These are phyloP conservation scores for Vidua chalybeata DNA, from an alignment of 2,113 vertebrate genomes.

Conservation along the genomic window DNA sequence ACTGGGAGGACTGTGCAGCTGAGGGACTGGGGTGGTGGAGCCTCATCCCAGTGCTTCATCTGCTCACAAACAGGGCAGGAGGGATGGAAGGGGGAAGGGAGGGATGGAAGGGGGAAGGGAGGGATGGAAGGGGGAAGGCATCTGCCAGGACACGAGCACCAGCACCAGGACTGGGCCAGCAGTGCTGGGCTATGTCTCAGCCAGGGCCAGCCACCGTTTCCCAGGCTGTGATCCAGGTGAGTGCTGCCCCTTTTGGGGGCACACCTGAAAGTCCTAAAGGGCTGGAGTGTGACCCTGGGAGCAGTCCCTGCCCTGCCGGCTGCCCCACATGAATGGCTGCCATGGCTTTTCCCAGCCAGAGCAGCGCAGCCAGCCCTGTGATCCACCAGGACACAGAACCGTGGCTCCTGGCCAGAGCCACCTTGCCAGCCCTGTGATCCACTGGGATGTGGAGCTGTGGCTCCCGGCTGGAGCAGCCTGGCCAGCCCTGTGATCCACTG, in stretches of 20 bases:
- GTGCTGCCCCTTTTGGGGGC: background rate
- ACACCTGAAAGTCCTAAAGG: background rate
- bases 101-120: background rate
- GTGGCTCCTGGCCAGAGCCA: background rate
- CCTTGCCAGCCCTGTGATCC: too few relatives aligned
- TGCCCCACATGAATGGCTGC: accelerated
- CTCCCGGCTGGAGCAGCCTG: background rate
- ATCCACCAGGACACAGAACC: accelerated
- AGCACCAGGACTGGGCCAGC: background rate
- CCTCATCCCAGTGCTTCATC: background rate
- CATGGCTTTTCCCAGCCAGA: accelerated
- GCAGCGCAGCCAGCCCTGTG: background rate
- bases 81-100: background rate
- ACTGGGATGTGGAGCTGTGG: background rate
- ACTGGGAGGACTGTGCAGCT: background rate
- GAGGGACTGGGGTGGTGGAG: accelerated
- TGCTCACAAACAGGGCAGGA: background rate
- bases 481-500: background rate
- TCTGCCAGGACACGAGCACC: background rate
- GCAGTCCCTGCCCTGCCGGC: background rate
- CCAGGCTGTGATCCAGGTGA: background rate
- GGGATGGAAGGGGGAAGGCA: background rate
- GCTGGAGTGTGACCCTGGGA: background rate
- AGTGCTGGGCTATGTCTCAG: background rate
- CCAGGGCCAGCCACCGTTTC: background rate